Base-by-base conservation (phyloP, 2,888 invertebrate genomes). In the Antheraea assamensis region DNA sequence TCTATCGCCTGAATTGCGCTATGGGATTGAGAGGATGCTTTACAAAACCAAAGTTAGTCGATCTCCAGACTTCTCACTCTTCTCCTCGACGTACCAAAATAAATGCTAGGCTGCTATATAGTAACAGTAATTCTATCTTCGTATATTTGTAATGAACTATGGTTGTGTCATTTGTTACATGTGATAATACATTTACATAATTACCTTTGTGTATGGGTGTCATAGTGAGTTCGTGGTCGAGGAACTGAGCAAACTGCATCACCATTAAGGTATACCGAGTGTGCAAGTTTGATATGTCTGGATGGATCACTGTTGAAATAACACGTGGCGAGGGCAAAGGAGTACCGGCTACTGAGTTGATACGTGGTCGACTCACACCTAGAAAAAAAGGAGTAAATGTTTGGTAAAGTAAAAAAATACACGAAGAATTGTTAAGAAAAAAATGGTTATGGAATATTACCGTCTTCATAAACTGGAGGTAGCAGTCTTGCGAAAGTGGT, bases 161-260 rank as follows among this genome's bases (percentile, higher is more conserved):
- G 42, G 10, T 21, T 52, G 52, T 19, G 4, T 17, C 15, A 49
- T 49, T 21, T 52, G 52, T 52, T 52, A 52, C 19, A 21, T 52
- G 19, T 52, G 52, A 21, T 24, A 58, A 10, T 10, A 58, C n/a
- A 19, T n/a, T 58, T 24, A 10, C n/a, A 58, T 58, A 58, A n/a
- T 58, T 61, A 95, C 96, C 98, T 95, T 98, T 98, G 84, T 97
- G 98, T 74, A 98, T 98, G 1, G 98, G 99, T 0, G 99, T 98
- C 96, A 98, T 97, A 0, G 99, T 99, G 72, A 99, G 95, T 88
- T 99, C 99, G 91, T 99, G 99, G 89, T 99, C 99, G 30, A 99
- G 89, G 83, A 99, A 97, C 89, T 99, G 99, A 0, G 98, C 99
- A 83, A 97, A 99, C 93, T 99, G 99, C 99, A 99, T 99, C 64